Evolutionary conservation across 2,113 vertebrate species (phyloP).

Genomic region (Leptodactylus fuscus): DNA sequence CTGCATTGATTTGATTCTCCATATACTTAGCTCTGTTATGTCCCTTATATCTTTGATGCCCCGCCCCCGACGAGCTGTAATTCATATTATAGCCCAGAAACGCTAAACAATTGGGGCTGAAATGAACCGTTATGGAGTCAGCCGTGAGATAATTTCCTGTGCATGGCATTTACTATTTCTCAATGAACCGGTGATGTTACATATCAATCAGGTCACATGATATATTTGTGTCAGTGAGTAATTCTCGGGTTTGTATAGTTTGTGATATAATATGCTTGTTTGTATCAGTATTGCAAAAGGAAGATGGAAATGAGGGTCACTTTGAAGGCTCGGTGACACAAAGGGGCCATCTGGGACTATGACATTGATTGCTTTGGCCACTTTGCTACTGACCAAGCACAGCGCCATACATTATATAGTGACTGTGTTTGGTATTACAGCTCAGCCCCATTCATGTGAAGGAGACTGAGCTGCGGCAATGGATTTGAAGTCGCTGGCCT

Average conservation of each 20-base stretch:
- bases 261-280: neutral
- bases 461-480: too few relatives aligned
- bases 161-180: neutral
- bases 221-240: neutral
- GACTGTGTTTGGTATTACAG: too few relatives aligned
- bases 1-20: neutral
- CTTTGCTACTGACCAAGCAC: too few relatives aligned
- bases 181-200: neutral
- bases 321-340: neutral
- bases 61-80: neutral
- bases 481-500: too few relatives aligned
- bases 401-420: too few relatives aligned
- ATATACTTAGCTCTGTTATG: neutral
- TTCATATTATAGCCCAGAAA: neutral
- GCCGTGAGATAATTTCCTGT: too few relatives aligned
- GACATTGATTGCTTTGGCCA: too few relatives aligned
- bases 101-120: neutral
- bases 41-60: neutral
- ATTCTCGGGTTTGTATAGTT: neutral
- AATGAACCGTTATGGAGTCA: too few relatives aligned
- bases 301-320: neutral
- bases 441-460: too few relatives aligned
- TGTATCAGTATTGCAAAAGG: neutral
- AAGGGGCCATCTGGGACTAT: too few relatives aligned
- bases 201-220: neutral